phyloP scores from a whole-genome alignment of 2,113 vertebrate genomes.

The Sciurus niger region DNA sequence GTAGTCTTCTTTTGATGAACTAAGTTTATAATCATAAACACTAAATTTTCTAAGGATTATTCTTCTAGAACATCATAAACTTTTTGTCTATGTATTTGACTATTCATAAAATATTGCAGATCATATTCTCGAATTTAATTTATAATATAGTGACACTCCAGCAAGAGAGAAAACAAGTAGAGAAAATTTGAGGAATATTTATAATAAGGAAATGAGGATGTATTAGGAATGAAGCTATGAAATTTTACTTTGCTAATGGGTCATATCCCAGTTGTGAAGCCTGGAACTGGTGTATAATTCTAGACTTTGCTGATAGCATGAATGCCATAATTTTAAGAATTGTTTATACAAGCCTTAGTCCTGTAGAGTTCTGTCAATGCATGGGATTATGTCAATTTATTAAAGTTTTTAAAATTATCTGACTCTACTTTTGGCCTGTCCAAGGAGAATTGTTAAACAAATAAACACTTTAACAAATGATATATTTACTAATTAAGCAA shows the following conservation, averaged over 20 bases:
- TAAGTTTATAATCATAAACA: neutral
- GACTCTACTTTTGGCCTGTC: neutral
- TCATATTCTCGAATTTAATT: constrained; percentile 33
- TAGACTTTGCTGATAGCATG: neutral
- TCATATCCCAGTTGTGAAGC: neutral
- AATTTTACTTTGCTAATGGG: constrained; percentile 1
- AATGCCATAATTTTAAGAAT: neutral
- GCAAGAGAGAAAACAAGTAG: neutral
- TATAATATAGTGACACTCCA: neutral
- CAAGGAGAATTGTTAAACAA: constrained; percentile 20
- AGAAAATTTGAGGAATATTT: neutral
- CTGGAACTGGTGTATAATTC: neutral
- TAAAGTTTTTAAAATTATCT: neutral
- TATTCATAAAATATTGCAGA: constrained; percentile 24
- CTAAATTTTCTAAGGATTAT: constrained; percentile 22
- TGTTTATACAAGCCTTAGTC: neutral
- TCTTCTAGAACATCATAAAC: neutral
- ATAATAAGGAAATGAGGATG: neutral
- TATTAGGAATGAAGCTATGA: neutral
- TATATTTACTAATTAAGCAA: neutral
- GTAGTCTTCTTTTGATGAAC: constrained; percentile 5
- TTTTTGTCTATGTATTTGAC: neutral
- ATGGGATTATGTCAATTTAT: neutral
- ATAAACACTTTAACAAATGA: neutral
- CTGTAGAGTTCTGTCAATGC: neutral